These are phyloP conservation scores for Macrobrachium nipponense DNA, from an alignment of 1,140 invertebrate genomes.

Conservation along the genomic window DNA sequence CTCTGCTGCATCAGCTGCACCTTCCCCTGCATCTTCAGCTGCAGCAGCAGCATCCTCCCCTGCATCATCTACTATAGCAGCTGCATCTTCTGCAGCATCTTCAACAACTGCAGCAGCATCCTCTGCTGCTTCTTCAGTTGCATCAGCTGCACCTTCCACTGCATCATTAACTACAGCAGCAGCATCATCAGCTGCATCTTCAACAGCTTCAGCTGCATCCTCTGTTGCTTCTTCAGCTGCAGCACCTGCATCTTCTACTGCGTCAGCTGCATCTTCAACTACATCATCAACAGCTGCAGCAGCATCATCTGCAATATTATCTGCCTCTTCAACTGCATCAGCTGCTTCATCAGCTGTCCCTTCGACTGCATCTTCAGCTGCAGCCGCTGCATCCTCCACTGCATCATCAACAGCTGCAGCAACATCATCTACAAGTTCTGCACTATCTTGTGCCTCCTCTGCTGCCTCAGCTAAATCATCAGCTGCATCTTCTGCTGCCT, in stretches of 20 bases:
- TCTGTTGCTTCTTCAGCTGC: slow-evolving; percentile 23
- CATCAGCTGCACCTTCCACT: neutral
- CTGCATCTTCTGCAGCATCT: neutral
- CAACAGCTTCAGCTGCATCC: neutral
- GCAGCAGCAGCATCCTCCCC: neutral
- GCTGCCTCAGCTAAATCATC: neutral
- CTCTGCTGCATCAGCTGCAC: neutral
- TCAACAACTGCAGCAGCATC: neutral
- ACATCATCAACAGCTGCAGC: neutral
- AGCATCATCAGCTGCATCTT: neutral
- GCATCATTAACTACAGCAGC: neutral
- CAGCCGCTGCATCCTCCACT: slow-evolving; percentile 14
- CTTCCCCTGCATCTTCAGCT: neutral
- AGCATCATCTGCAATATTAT: neutral
- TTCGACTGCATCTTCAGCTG: neutral
- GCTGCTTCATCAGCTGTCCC: neutral
- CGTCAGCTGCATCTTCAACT: neutral
- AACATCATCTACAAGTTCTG: neutral
- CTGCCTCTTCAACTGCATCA: neutral
- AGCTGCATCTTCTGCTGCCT: no score
- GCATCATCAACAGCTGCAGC: slow-evolving; percentile 6
- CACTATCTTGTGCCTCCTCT: neutral
- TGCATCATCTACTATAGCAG: neutral
- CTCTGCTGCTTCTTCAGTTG: neutral
- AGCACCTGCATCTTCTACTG: neutral